A percentile compares a stretch with the other conserved stretches of the same genome.
Conservation (phyloP, 2,113 vertebrate species). For the Lipophrys pholis region DNA sequence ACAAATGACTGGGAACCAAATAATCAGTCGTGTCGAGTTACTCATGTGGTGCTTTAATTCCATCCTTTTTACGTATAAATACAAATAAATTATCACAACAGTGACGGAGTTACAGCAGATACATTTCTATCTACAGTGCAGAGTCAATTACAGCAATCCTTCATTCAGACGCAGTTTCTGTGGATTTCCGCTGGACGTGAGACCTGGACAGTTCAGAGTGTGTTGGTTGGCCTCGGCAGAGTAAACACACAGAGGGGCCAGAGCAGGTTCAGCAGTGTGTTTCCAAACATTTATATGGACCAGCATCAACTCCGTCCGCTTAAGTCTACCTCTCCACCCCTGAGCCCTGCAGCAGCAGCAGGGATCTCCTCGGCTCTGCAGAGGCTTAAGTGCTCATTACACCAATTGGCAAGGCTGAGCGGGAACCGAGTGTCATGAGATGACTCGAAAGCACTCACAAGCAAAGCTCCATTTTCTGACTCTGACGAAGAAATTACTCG, state of each 20-base stretch:
- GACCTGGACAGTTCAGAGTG: slow-evolving; percentile 32
- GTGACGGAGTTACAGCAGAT: slow-evolving; percentile 58
- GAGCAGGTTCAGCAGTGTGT: not conserved
- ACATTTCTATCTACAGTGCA: slow-evolving; percentile 47
- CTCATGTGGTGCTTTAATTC: slow-evolving; percentile 72
- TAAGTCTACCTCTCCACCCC: not conserved
- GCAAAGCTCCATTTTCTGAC: slow-evolving; percentile 7
- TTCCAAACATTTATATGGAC: not conserved
- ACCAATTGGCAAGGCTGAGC: not conserved
- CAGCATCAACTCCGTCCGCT: not conserved
- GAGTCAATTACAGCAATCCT: slow-evolving; percentile 11
- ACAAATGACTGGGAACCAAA: not conserved
- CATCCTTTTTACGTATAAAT: slow-evolving; percentile 61
- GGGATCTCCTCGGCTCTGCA: slow-evolving; percentile 4
- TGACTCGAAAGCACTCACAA: not conserved
- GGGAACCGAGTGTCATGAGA: not conserved
- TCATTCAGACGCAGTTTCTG: not conserved
- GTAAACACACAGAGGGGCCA: not conserved
- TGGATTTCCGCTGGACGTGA: not conserved
- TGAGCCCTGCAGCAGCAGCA: not conserved
- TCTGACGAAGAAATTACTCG: slow-evolving; percentile 1
- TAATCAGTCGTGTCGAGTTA: slow-evolving; percentile 15
- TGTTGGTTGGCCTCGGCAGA: slow-evolving; percentile 2
- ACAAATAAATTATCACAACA: slow-evolving; percentile 69
- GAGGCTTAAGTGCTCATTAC: slow-evolving; percentile 9